Conservation (phyloP, 2,797 vertebrate species). For the Sternotherus odoratus region DNA sequence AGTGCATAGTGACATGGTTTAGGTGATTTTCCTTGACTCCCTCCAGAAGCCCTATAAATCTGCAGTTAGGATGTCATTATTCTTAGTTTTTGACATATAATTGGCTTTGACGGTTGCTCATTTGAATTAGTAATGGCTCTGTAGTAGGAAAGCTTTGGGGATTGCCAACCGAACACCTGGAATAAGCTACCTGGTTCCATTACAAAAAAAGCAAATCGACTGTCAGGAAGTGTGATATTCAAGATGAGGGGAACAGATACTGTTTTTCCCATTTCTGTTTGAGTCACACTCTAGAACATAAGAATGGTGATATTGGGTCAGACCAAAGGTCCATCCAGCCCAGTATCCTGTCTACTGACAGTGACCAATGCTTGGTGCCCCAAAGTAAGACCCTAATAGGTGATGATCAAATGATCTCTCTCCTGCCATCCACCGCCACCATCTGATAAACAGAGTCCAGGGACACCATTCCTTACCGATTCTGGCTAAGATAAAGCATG, state of each 20-base stretch:
- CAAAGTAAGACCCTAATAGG: no score
- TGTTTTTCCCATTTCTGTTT: slow-evolving; percentile 14
- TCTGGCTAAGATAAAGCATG: neutral
- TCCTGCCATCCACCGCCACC: no score
- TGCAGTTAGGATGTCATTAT: slow-evolving; percentile 22
- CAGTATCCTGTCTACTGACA: no score
- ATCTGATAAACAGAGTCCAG: no score
- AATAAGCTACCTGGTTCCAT: neutral
- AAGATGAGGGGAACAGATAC: neutral
- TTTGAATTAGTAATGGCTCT: slow-evolving; percentile 55
- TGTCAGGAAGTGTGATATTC: slow-evolving; percentile 39
- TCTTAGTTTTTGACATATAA: slow-evolving; percentile 54
- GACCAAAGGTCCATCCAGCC: no score
- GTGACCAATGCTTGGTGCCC: no score
- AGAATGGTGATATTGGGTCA: no score
- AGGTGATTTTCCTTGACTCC: neutral
- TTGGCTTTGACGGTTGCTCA: slow-evolving; percentile 59
- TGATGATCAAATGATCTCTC: no score
- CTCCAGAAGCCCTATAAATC: neutral
- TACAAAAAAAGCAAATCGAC: slow-evolving; percentile 1
- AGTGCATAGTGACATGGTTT: neutral
- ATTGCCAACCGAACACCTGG: slow-evolving; percentile 43
- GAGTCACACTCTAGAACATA: neutral
- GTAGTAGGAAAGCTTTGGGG: slow-evolving; percentile 21
- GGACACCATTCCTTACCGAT: no score